Percentiles rank a stretch among this genome's conserved stretches.
These are phyloP conservation scores for Phorcus lineatus DNA, from an alignment of 2,888 invertebrate genomes.

Conservation along the genomic window DNA sequence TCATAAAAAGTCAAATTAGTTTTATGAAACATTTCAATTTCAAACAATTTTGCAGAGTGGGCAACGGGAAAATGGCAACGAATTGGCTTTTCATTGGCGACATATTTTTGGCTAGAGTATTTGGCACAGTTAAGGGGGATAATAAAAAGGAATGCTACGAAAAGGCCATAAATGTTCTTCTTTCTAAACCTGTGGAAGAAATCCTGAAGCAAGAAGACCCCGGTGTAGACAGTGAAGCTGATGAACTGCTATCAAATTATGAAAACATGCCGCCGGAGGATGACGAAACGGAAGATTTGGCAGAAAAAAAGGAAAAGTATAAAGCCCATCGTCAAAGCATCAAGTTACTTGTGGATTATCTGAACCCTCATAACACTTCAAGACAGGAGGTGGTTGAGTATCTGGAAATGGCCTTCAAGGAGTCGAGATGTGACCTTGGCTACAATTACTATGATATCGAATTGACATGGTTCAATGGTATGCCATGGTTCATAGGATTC, in stretches of 20 bases:
- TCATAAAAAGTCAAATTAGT: too few species aligned
- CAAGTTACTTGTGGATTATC: not conserved
- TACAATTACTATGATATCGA: too few species aligned
- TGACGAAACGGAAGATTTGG: not conserved
- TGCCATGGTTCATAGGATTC: too few species aligned
- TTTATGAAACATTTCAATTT: too few species aligned
- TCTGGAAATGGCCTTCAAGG: not conserved
- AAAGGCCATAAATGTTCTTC: not conserved
- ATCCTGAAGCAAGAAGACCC: not conserved
- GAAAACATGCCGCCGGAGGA: not conserved
- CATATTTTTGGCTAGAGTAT: not conserved
- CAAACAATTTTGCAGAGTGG: too few species aligned
- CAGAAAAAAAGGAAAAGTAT: too few species aligned
- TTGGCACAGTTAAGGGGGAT: not conserved
- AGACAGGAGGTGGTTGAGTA: not conserved
- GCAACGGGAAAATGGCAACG: not conserved
- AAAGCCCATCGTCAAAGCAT: not conserved
- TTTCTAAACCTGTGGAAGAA: not conserved
- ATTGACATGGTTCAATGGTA: too few species aligned
- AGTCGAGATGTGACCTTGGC: not conserved
- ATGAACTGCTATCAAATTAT: not conserved
- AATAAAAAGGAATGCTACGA: not conserved
- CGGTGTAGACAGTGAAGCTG: not conserved
- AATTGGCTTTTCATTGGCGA: not conserved
- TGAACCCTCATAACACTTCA: not conserved